Evolutionary conservation across 92 coral and sea anemone genomes (phyloP), one percentile per base, ranked within the genome.

Genomic region (Chrysogorgia sp.): DNA sequence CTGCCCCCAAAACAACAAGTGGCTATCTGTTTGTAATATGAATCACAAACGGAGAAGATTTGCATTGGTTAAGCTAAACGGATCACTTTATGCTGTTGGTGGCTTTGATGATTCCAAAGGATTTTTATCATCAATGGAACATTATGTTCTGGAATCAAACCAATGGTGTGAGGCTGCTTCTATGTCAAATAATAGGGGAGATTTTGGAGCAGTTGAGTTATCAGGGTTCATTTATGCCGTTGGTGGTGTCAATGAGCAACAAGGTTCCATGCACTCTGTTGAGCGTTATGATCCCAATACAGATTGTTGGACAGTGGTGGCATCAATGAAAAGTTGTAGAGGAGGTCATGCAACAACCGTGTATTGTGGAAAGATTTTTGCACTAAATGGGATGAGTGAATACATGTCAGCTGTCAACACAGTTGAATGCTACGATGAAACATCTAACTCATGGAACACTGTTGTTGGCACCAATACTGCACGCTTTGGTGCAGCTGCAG

Each of bases 311-410:
- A 81, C 97, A 9, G 84, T 83, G 65, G 87, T 96, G 43, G 92
- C 99, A 0, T 64, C 97, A 56, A 86, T 96, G 79, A 91, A 88
- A 81, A 91, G 88, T 45, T 92, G 97, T 65, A 67, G 99, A 30
- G 99, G 99, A 14, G 99, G 99, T 9, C 90, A 87, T 30, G 92
- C 97, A 0, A 91, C 91, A 22, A 86, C 99, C 5, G 96, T 96
- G 23, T 91, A 85, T 40, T 91, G 92, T 68, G 99, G 99, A 66
- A 96, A 96, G 83, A 96, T 96, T 40, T 96, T 91, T 81, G 99
- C 97, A 7, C 88, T 96, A 30, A 96, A 96, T 65, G 99, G 99
- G 40, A 96, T 96, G 99, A 96, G 88, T 57, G 97, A 91, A 76
- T 96, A 92, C 81, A 96, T 96, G 99, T 91, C 99, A 17, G 88